Evolutionary conservation across 2,797 vertebrate genomes (phyloP).

Genomic region (Poeciliopsis turneri): DNA sequence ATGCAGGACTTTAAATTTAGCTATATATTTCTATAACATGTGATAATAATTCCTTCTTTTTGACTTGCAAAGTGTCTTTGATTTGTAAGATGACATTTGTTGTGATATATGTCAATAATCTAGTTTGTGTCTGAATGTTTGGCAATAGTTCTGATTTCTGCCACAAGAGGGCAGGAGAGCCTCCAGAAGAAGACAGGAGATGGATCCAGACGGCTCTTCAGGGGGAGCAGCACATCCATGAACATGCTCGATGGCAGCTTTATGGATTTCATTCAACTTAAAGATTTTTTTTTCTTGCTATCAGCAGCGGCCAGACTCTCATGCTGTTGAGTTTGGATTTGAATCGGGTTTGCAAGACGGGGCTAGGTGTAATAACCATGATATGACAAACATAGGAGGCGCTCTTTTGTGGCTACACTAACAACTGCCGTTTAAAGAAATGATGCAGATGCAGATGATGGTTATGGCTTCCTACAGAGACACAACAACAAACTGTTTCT

Average conservation of each 20-base stretch:
- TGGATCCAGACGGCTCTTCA: background rate
- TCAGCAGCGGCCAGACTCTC: slow-evolving; percentile 59
- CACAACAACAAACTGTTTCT: background rate
- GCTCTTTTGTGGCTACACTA: background rate
- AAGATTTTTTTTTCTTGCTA: slow-evolving; percentile 62
- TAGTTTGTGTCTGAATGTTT: no score
- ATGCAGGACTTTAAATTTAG: background rate
- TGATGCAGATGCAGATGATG: background rate
- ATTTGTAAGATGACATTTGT: background rate
- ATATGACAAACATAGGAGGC: background rate
- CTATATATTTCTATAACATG: background rate
- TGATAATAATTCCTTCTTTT: background rate
- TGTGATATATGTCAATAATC: background rate
- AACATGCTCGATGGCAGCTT: slow-evolving; percentile 42
- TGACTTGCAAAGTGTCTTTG: background rate
- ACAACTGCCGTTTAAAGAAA: background rate
- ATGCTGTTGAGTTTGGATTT: slow-evolving; percentile 49
- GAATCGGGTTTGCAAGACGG: slow-evolving; percentile 34
- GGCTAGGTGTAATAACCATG: background rate
- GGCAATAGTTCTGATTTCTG: background rate
- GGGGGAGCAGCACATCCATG: slow-evolving; percentile 32
- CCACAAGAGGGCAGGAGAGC: slow-evolving; percentile 68
- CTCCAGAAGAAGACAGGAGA: background rate
- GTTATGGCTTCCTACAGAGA: background rate
- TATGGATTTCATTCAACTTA: slow-evolving; percentile 59